Evolutionary conservation across 2,888 invertebrate species (phyloP).

Genomic region (Ametastegia equiseti): DNA sequence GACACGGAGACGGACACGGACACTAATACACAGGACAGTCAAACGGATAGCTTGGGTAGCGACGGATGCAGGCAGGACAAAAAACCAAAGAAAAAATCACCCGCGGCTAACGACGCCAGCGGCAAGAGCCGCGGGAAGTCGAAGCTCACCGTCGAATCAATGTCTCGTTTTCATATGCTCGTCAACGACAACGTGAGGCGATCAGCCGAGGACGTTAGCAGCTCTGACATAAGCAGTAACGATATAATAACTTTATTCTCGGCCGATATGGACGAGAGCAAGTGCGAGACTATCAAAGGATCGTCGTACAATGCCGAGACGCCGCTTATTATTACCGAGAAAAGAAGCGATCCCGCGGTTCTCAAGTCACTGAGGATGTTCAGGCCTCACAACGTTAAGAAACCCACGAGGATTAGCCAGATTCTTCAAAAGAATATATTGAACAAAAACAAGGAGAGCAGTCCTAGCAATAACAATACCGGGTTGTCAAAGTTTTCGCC

Average conservation of each 20-base stretch:
- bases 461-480: slow-evolving; percentile 31
- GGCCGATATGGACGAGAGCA: slow-evolving; percentile 73
- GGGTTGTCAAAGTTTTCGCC: slow-evolving; percentile 56
- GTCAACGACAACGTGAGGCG: slow-evolving; percentile 70
- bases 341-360: slow-evolving; percentile 77
- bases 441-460: slow-evolving; percentile 46
- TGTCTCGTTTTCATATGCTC: slow-evolving; percentile 71
- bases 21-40: slow-evolving; percentile 77
- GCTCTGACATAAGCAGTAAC: slow-evolving; percentile 70
- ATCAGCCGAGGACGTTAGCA: slow-evolving; percentile 64
- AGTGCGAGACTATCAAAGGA: slow-evolving; percentile 72
- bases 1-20: slow-evolving; percentile 74
- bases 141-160: slow-evolving; percentile 74
- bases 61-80: slow-evolving; percentile 71
- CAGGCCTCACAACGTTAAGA: slow-evolving; percentile 73
- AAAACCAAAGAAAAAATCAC: slow-evolving; percentile 56
- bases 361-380: slow-evolving; percentile 78
- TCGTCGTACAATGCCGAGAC: slow-evolving; percentile 71
- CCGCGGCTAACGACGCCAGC: slow-evolving; percentile 43
- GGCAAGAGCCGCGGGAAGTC: slow-evolving; percentile 76
- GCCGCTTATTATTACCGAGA: slow-evolving; percentile 71
- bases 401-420: slow-evolving; percentile 63
- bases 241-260: slow-evolving; percentile 73
- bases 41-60: slow-evolving; percentile 76
- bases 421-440: slow-evolving; percentile 66